phyloP scores from a whole-genome alignment of 2,113 vertebrate genomes.

The Cyphomyrus discorhynchus region DNA sequence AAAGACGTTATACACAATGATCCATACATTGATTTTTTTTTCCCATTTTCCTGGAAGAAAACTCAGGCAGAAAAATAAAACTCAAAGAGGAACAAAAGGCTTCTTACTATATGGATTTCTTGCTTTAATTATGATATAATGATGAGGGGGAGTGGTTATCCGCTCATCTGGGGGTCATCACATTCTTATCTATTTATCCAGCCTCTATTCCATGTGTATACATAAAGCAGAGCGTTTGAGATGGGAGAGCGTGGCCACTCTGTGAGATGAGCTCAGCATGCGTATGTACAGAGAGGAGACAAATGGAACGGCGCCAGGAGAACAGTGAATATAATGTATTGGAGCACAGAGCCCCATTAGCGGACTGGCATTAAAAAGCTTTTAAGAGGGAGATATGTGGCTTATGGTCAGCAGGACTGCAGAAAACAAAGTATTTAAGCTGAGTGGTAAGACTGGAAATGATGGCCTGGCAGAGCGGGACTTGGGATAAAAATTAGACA shows the following conservation, averaged over 20 bases:
- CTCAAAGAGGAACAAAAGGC: not conserved
- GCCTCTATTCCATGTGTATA: not conserved
- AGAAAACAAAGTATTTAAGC: slow-evolving; percentile 8
- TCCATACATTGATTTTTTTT: not conserved
- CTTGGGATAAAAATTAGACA: not conserved
- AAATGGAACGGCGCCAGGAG: not conserved
- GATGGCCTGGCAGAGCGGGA: not conserved
- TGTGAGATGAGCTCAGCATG: not conserved
- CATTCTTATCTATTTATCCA: not conserved
- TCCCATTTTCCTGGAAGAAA: not conserved
- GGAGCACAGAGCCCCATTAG: slow-evolving; percentile 18
- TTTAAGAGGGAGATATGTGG: slow-evolving; percentile 20
- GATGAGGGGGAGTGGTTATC: not conserved
- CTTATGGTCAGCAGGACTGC: slow-evolving; percentile 5
- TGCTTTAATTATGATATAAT: not conserved
- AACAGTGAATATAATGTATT: slow-evolving; percentile 13
- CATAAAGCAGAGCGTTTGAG: not conserved
- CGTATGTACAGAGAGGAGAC: not conserved
- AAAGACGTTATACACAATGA: not conserved
- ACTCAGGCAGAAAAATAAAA: not conserved
- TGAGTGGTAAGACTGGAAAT: not conserved
- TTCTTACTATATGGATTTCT: not conserved
- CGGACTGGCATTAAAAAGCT: slow-evolving; percentile 4
- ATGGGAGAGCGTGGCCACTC: not conserved
- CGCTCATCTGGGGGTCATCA: not conserved